Conservation (phyloP, 35 echinoderm and acorn worm species). For the Hemicentrotus pulcherrimus region DNA sequence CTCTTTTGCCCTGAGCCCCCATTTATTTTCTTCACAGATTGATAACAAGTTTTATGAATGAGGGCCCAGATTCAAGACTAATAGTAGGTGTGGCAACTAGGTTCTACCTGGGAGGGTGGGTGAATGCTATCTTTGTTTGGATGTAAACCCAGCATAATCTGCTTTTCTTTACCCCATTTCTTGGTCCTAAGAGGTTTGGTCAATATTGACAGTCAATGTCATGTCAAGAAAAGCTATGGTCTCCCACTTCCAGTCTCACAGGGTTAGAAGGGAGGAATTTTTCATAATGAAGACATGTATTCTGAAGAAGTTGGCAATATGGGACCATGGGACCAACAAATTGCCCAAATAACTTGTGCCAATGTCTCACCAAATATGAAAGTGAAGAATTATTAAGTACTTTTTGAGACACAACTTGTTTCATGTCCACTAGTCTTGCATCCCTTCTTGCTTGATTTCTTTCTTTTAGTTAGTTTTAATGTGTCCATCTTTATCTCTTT, state of each 20-base stretch:
- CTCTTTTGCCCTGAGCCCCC: too few relatives aligned
- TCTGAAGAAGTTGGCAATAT: too few relatives aligned
- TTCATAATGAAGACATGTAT: too few relatives aligned
- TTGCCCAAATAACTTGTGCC: too few relatives aligned
- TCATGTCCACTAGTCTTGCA: too few relatives aligned
- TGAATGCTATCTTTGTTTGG: not conserved
- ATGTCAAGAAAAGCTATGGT: not conserved
- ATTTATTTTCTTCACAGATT: too few relatives aligned
- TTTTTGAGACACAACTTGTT: too few relatives aligned
- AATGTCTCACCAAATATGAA: too few relatives aligned
- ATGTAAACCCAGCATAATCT: not conserved
- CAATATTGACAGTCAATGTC: not conserved
- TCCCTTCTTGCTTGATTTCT: not conserved
- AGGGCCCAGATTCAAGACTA: not conserved
- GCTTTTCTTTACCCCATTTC: not conserved
- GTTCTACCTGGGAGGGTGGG: not conserved
- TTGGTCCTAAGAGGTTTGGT: constrained; percentile 1
- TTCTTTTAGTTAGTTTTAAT: not conserved
- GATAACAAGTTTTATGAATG: too few relatives aligned
- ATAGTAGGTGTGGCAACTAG: not conserved
- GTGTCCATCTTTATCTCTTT: not conserved
- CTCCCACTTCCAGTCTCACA: not conserved
- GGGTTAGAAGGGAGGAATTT: too few relatives aligned
- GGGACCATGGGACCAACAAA: too few relatives aligned
- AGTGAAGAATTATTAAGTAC: too few relatives aligned